Conservation (phyloP, 1,140 invertebrate genomes). For the Drosophila murphyi region DNA sequence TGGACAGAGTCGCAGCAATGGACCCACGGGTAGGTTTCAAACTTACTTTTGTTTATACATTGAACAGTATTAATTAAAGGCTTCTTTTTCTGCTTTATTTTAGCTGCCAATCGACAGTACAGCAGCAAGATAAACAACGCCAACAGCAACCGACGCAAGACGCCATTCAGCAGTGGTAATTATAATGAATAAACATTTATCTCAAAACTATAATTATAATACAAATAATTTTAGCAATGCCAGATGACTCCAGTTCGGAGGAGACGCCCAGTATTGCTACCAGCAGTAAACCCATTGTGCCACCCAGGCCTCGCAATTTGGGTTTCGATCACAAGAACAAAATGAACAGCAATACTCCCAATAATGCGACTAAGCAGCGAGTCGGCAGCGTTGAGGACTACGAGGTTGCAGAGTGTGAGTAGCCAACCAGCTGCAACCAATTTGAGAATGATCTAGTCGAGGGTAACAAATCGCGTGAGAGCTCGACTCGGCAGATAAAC, state of each 20-base stretch:
- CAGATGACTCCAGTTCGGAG: constrained; percentile 92
- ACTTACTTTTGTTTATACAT: neutral
- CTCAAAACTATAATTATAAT: neutral
- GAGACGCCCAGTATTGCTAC: constrained; percentile 86
- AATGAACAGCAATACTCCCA: constrained; percentile 56
- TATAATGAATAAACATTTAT: neutral
- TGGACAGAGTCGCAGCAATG: constrained; percentile 74
- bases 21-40: constrained; percentile 67
- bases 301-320: constrained; percentile 86
- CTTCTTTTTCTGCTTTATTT: neutral
- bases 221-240: constrained; percentile 65
- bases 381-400: constrained; percentile 54
- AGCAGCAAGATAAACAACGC: constrained; percentile 69
- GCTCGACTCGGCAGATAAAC: neutral
- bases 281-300: constrained; percentile 86
- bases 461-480: no score
- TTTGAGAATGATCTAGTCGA: no score
- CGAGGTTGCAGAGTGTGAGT: constrained; percentile 75
- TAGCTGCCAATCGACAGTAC: constrained; percentile 78
- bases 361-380: constrained; percentile 55
- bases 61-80: no score
- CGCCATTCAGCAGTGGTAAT: constrained; percentile 88
- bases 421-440: no score
- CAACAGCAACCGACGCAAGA: constrained; percentile 85
- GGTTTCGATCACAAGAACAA: constrained; percentile 80